Base-by-base conservation (phyloP, 2,797 vertebrate species). In the Takifugu ocellatus region DNA sequence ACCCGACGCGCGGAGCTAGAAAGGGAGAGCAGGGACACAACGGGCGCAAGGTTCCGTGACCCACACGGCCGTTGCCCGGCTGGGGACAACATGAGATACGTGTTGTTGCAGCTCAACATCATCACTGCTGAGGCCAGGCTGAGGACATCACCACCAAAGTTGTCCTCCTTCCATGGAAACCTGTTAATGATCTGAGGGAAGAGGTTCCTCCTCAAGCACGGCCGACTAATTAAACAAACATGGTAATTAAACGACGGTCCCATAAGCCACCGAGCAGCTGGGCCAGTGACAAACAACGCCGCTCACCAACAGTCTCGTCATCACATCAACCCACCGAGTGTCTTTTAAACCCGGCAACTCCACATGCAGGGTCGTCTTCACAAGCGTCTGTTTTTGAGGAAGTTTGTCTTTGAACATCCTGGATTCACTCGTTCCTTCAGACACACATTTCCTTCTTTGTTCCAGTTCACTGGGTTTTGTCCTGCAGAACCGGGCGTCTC, bases 191-290 rank as follows among this genome's bases (percentile, higher is more conserved):
- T 77, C 77, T 75, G 58, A 61, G 42, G 66, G 63, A 56, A 62
- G 73, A 66, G 66, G 70, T 56, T 56, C 63, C 67, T 77, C 66
- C 68, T 63, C 83, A 61, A 57, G 79, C 53, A 54, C 68, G 56
- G 74, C 48, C 24, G 51, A 73, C 71, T 84, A 81, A 86, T 87
- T 86, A 85, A 81, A 74, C 79, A 72, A 81, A 73, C 75, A 75
- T 50, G 56, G 70, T 75, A 84, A 70, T 86, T 86, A 84, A 64
- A 70, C 3, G 25, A 57, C 25, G 63, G 69, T 75, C 64, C 57
- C 57, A 60, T 65, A 51, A 70, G 68, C 61, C 36, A 12, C 70
- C 31, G 25, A 59, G 72, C 75, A 66, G 64, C 54, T 27, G 48
- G 51, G 59, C 45, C 27, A 15, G 2, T 60, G 69, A 33, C 49